Percentiles rank a stretch among this genome's conserved stretches.
phyloP scores from a whole-genome alignment of 1,140 invertebrate genomes.

The Drosophila seguyi region DNA sequence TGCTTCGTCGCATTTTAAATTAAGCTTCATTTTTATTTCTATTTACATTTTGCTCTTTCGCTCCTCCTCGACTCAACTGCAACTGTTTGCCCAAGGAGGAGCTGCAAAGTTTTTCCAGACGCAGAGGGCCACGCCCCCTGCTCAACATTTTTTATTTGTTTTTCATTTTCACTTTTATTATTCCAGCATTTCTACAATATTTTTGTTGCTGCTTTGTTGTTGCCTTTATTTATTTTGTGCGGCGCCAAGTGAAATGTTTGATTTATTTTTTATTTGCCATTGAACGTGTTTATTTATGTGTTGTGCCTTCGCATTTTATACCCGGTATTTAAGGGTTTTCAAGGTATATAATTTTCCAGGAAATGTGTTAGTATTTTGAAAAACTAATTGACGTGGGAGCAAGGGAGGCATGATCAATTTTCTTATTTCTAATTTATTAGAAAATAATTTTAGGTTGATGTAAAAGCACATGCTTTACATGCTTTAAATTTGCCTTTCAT shows the following conservation, averaged over 20 bases:
- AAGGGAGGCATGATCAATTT: no score
- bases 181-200: constrained; percentile 68
- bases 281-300: constrained; percentile 69
- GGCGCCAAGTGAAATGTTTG: constrained; percentile 71
- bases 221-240: constrained; percentile 53
- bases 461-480: no score
- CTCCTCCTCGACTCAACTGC: constrained; percentile 35
- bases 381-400: background rate
- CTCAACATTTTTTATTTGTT: constrained; percentile 66
- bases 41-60: constrained; percentile 75
- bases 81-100: constrained; percentile 60
- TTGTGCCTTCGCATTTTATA: constrained; percentile 20
- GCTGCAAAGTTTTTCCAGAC: constrained; percentile 53
- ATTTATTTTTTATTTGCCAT: constrained; percentile 75
- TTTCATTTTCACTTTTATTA: constrained; percentile 81
- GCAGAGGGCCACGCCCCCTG: constrained; percentile 12
- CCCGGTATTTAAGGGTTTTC: background rate
- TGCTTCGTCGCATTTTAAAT: constrained; percentile 82
- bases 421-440: no score
- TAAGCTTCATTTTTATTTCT: constrained; percentile 82
- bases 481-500: no score
- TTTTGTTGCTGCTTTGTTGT: constrained; percentile 47
- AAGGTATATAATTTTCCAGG: background rate
- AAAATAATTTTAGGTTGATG: no score
- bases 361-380: background rate